Conservation (phyloP, 2,797 vertebrate genomes). For the Sebastiscus albofasciatus region DNA sequence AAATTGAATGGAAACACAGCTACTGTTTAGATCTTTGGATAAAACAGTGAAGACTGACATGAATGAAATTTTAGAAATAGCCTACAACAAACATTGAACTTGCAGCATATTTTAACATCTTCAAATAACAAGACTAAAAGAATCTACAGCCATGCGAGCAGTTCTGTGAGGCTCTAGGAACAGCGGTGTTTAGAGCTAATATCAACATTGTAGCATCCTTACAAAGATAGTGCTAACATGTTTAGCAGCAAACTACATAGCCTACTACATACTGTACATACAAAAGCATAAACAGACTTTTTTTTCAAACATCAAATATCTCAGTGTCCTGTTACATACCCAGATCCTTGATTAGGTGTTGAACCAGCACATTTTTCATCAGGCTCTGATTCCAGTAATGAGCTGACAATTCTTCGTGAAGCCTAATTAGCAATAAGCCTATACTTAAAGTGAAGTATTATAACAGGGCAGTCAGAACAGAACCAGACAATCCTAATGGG, state of each 20-base stretch:
- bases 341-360: not conserved
- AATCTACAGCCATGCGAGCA: not conserved
- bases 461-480: not conserved
- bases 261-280: too few relatives aligned
- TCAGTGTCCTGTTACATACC: not conserved
- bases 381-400: not conserved
- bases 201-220: not conserved
- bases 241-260: not conserved
- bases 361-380: slow-evolving; percentile 3
- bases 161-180: not conserved
- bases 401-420: slow-evolving; percentile 5
- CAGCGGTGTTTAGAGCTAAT: not conserved
- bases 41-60: not conserved
- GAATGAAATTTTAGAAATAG: not conserved
- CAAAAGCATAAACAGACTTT: too few relatives aligned
- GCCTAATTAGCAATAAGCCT: slow-evolving; percentile 3
- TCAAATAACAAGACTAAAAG: not conserved
- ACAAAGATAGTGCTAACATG: not conserved
- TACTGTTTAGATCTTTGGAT: not conserved
- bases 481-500: not conserved
- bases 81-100: not conserved
- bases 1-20: too few relatives aligned
- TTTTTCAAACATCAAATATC: not conserved
- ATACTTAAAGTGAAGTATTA: not conserved
- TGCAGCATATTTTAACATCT: not conserved